phyloP scores from a whole-genome alignment of 2,888 invertebrate genomes.

The Aporophyla lueneburgensis region DNA sequence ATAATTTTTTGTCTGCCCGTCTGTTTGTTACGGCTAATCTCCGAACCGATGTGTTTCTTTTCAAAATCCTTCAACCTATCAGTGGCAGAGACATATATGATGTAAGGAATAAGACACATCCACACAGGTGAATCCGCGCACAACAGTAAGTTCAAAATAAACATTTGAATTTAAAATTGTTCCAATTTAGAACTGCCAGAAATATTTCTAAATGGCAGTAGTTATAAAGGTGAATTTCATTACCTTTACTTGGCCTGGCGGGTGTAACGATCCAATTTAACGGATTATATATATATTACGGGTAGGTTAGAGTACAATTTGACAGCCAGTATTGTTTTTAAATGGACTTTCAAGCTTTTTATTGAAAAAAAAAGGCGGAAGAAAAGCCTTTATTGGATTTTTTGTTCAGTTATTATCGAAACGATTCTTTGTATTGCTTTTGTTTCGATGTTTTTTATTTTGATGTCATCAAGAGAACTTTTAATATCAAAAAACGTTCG shows the following conservation, averaged over 20 bases:
- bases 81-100: no score
- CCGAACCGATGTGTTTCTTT: no score
- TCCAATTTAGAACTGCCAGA: not conserved
- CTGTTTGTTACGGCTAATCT: no score
- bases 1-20: no score
- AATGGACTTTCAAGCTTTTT: slow-evolving; percentile 52
- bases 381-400: slow-evolving; percentile 26
- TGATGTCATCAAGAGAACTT: not conserved
- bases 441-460: not conserved
- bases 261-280: slow-evolving; percentile 16
- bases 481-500: not conserved
- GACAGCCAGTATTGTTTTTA: slow-evolving; percentile 47
- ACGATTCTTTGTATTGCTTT: slow-evolving; percentile 7
- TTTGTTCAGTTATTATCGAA: slow-evolving; percentile 11
- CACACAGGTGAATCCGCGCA: no score
- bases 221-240: slow-evolving; percentile 1
- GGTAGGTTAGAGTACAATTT: slow-evolving; percentile 19
- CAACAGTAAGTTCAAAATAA: not conserved
- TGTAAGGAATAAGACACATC: no score
- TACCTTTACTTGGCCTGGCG: slow-evolving; percentile 1
- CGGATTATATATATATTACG: slow-evolving; percentile 9
- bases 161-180: not conserved
- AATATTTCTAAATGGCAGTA: slow-evolving; percentile 1
- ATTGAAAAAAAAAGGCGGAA: slow-evolving; percentile 18
- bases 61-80: no score